Evolutionary conservation across 1,140 invertebrate genomes (phyloP).

Genomic region (Hermetia illucens): DNA sequence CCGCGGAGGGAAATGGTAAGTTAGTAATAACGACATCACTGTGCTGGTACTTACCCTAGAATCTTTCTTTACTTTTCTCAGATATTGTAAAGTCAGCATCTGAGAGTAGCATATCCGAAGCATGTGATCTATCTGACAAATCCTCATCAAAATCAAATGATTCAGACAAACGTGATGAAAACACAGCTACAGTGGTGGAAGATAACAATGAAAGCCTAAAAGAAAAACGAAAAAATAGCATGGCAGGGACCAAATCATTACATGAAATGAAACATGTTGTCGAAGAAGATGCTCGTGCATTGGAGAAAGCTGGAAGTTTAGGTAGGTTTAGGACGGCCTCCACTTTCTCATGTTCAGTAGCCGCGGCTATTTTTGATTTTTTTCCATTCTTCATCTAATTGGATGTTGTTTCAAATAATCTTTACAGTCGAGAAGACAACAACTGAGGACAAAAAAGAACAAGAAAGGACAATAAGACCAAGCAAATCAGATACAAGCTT

Average conservation of each 20-base stretch:
- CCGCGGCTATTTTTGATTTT: too few species aligned
- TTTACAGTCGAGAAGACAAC: conserved; percentile 8
- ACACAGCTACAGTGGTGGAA: conserved; percentile 14
- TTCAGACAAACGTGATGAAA: conserved; percentile 51
- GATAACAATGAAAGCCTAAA: neutral
- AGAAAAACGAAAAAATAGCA: conserved; percentile 21
- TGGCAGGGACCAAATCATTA: conserved; percentile 25
- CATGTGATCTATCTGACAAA: conserved; percentile 49
- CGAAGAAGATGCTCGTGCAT: conserved; percentile 8
- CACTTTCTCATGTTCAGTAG: too few species aligned
- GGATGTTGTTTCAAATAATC: conserved; percentile 20
- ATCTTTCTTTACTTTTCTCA: conserved; percentile 4
- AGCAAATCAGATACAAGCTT: conserved; percentile 85
- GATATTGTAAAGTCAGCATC: conserved; percentile 62
- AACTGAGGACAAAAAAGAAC: conserved; percentile 32
- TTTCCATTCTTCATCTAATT: too few species aligned
- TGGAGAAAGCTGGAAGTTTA: neutral
- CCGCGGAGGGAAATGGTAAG: conserved; percentile 17
- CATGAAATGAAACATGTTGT: conserved; percentile 28
- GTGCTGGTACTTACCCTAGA: neutral
- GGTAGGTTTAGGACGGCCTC: neutral
- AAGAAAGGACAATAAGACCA: conserved; percentile 36
- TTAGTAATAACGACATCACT: neutral
- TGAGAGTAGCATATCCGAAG: conserved; percentile 72
- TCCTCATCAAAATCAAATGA: conserved; percentile 49